Conservation (phyloP, 1,140 invertebrate genomes). For the Triops longicaudatus region DNA sequence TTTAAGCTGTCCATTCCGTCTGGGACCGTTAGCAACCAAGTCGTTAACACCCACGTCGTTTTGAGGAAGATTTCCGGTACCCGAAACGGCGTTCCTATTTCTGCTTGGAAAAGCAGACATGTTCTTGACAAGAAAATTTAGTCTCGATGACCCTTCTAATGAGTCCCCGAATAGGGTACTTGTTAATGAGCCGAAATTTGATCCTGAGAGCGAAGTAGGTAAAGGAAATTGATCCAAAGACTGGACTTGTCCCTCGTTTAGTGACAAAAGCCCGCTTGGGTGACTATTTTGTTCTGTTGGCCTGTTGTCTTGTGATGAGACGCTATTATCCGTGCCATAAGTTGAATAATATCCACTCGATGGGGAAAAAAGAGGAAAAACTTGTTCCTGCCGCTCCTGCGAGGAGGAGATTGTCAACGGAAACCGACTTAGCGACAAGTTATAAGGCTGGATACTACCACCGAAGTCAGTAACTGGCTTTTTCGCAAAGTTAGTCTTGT, state of each 20-base stretch:
- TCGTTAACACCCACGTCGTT: neutral
- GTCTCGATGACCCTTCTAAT: neutral
- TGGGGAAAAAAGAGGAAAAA: neutral
- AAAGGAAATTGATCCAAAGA: neutral
- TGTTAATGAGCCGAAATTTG: neutral
- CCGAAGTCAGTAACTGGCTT: neutral
- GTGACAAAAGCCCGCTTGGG: neutral
- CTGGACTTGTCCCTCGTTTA: neutral
- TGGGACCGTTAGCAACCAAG: neutral
- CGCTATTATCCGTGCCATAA: neutral
- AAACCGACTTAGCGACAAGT: neutral
- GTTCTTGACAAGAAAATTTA: neutral
- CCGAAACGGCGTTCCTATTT: neutral
- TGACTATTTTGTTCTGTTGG: neutral
- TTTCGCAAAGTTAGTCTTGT: neutral
- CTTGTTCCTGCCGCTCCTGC: neutral
- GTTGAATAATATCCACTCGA: neutral
- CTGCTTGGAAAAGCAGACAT: neutral
- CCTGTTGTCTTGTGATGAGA: neutral
- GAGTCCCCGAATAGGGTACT: neutral
- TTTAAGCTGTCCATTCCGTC: neutral
- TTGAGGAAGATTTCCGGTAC: neutral
- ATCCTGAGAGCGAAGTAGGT: neutral
- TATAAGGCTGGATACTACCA: neutral
- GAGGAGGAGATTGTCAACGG: neutral